Evolutionary conservation across 1,140 invertebrate genomes (phyloP), one percentile per base, ranked within the genome.

Genomic region (Nebria ingens): DNA sequence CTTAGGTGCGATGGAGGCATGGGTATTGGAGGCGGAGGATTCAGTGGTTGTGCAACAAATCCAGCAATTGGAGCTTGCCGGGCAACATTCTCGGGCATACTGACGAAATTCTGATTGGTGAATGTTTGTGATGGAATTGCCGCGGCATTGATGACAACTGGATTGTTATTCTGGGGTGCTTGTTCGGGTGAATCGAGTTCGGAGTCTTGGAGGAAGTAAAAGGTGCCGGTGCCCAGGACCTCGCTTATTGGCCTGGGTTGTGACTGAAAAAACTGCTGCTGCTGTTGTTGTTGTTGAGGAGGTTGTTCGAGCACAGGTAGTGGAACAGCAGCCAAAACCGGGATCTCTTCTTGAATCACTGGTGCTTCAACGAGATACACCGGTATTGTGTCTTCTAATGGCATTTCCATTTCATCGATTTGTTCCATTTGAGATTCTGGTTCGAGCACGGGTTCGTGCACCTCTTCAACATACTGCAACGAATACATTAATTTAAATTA

Each of bases 131-230:
- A 79, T 9, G 84, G 83, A 63, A 88, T 87, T 49, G 71, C 74
- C 49, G 71, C 74, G 15, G 77, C 78, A 1, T 77, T 54, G 29
- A 17, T 17, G n/a, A 17, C 19, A 29, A 51, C 34, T n/a, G 17
- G 13, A n/a, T n/a, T n/a, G 21, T 17, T 13, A 20, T 51, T 20
- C 19, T 57, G 23, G n/a, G 23, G 0, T 21, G 29, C n/a, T 57
- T 68, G 64, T 55, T 70, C 66, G 0, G 84, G 82, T 38, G 81
- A 79, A 67, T 87, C 85, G 51, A 87, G 75, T 69, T 88, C 85
- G 38, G 85, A 87, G 62, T 88, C 85, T 71, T 88, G 85, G 19
- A 88, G 73, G 63, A 88, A 87, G 67, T 80, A 85, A 68, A 86
- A 86, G 63, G 81, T 85, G 55, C 84, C 82, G 3, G 79, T 76